phyloP scores from a whole-genome alignment of 2,113 vertebrate genomes.

The Zosterops borbonicus region DNA sequence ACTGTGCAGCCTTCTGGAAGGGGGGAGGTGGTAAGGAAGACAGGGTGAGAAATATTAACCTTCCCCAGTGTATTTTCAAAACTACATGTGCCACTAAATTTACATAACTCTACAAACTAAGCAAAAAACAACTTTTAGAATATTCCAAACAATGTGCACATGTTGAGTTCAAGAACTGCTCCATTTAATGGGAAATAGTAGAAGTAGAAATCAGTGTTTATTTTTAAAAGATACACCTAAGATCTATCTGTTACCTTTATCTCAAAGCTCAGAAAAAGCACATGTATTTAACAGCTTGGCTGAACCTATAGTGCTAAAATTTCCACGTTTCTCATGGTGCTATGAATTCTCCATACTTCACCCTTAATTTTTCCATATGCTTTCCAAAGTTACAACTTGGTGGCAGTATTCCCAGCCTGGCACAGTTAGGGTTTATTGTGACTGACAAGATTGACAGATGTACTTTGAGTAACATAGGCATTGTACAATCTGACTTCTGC shows the following conservation, averaged over 20 bases:
- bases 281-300: not conserved
- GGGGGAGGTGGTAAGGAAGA: not conserved
- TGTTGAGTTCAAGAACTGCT: not conserved
- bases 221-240: not conserved
- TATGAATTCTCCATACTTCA: not conserved
- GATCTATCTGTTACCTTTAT: not conserved
- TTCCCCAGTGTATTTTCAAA: not conserved
- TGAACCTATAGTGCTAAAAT: not conserved
- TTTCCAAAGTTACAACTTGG: not conserved
- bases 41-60: not conserved
- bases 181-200: not conserved
- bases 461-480: not conserved
- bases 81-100: not conserved
- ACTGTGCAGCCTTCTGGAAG: not conserved
- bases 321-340: not conserved
- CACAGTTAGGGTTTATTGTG: not conserved
- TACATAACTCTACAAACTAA: not conserved
- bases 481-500: not conserved
- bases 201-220: not conserved
- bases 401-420: not conserved
- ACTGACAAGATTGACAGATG: not conserved
- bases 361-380: not conserved
- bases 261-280: not conserved
- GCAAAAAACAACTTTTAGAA: not conserved
- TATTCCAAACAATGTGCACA: not conserved